These are phyloP conservation scores for Proterorhinus semilunaris DNA, from an alignment of 2,113 vertebrate genomes.

Conservation along the genomic window DNA sequence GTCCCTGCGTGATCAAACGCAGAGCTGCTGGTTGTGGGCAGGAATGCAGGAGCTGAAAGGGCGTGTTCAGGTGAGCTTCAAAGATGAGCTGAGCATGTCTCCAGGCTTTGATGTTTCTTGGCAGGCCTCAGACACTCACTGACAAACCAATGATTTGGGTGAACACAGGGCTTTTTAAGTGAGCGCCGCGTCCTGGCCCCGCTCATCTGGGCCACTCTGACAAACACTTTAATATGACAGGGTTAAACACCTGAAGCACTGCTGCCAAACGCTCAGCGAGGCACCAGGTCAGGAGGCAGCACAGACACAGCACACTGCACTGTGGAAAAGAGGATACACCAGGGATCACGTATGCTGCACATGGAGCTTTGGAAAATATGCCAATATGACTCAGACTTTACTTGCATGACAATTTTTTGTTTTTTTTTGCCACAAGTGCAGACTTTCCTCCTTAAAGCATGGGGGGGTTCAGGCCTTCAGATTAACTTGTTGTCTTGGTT, in stretches of 20 bases:
- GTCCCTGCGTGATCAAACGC: constrained; percentile 12
- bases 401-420: background rate
- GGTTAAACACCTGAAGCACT: constrained; percentile 67
- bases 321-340: background rate
- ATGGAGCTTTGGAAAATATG: background rate
- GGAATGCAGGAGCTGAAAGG: constrained; percentile 38
- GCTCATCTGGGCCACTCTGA: constrained; percentile 58
- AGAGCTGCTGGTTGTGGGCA: background rate
- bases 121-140: constrained; percentile 63
- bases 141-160: constrained; percentile 68
- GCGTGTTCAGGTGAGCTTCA: constrained; percentile 61
- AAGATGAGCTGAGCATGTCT: constrained; percentile 60
- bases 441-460: no score
- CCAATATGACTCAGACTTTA: background rate
- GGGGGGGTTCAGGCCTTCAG: no score
- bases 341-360: constrained; percentile 10
- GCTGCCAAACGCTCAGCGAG: constrained; percentile 40
- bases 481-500: no score
- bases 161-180: constrained; percentile 36
- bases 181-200: constrained; percentile 44
- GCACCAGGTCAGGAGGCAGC: constrained; percentile 51
- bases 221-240: constrained; percentile 73
- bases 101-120: constrained; percentile 73
- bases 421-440: no score
- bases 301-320: constrained; percentile 21